Evolutionary conservation across 23 tunicate genomes (phyloP), one percentile per base, ranked within the genome.

Genomic region (Clavelina lepadiformis): DNA sequence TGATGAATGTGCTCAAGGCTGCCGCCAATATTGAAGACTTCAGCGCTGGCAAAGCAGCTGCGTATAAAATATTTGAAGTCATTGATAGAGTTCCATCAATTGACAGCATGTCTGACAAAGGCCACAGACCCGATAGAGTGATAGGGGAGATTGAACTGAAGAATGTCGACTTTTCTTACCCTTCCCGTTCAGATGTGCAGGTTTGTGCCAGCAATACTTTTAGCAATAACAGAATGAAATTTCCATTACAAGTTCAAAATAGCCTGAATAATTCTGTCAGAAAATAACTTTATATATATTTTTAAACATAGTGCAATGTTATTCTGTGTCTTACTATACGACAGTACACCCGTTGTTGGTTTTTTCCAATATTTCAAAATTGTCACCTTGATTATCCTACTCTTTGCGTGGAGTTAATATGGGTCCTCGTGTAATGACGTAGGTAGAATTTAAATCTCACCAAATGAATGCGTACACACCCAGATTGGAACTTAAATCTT

Each of bases 81-180:
- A 92, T 92, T 31, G 98, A 92, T 61, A 82, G 98, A 3, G 71
- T 25, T 20, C 95, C 95, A 2, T 53, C 50, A 28, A 86, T 86
- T 18, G 95, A 86, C 75, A 57, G 78, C 64, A 5, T 60, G 61
- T 78, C 86, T 1, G 72, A 72, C 1, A 76, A 58, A 11, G 95
- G 95, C 13, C 86, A 86, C 81, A 86, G 72, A 59, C 95, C 95
- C 0, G 76, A 80, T 18, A 41, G 56, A 45, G 74, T 86, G 18
- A 56, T 26, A 32, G 93, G 93, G 13, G 77, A 78, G 72, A 70
- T 92, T 19, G 68, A 73, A 47, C 73, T 92, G 55, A 83, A 92
- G 56, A 73, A 83, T 41, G 81, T 92, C 29, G 36, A 84, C 46
- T 92, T 92, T 72, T 72, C 93, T 31, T 92, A 92, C 67, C 98